Evolutionary conservation across 2,888 invertebrate species (phyloP).

Genomic region (Ctena decussata): DNA sequence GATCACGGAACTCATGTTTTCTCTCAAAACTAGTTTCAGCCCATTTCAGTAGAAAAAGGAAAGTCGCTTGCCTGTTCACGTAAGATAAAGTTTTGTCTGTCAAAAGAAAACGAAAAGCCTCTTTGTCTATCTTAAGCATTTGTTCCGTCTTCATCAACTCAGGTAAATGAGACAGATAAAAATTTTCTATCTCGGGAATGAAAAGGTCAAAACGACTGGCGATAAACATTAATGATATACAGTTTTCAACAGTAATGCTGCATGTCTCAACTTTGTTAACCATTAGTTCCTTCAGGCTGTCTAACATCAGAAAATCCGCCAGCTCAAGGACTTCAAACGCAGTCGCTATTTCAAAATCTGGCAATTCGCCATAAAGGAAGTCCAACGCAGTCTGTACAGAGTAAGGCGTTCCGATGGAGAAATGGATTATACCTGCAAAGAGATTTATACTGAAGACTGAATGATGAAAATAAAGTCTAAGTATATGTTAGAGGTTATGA

Average conservation of each 20-base stretch:
- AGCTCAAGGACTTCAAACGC: conserved; percentile 22
- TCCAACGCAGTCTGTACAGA: conserved; percentile 21
- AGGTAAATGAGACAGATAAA: neutral
- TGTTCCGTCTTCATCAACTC: neutral
- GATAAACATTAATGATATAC: neutral
- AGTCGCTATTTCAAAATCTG: conserved; percentile 26
- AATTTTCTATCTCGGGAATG: neutral
- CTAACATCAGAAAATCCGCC: conserved; percentile 46
- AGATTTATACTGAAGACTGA: too few species aligned
- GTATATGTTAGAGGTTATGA: too few species aligned
- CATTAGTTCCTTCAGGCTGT: conserved; percentile 20
- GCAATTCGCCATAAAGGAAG: conserved; percentile 45
- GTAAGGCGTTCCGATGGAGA: conserved; percentile 14
- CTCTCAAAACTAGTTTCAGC: neutral
- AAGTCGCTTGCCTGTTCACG: neutral
- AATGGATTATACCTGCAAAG: conserved; percentile 25
- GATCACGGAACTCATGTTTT: neutral
- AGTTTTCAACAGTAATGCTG: neutral
- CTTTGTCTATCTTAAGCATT: neutral
- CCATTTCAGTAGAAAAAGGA: neutral
- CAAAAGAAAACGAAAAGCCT: neutral
- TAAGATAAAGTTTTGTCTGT: neutral
- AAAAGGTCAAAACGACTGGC: neutral
- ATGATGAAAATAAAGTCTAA: too few species aligned
- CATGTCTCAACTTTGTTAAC: neutral